Evolutionary conservation across 37 sponge, comb jelly and placozoan genomes (phyloP).

Genomic region (Bolinopsis microptera): DNA sequence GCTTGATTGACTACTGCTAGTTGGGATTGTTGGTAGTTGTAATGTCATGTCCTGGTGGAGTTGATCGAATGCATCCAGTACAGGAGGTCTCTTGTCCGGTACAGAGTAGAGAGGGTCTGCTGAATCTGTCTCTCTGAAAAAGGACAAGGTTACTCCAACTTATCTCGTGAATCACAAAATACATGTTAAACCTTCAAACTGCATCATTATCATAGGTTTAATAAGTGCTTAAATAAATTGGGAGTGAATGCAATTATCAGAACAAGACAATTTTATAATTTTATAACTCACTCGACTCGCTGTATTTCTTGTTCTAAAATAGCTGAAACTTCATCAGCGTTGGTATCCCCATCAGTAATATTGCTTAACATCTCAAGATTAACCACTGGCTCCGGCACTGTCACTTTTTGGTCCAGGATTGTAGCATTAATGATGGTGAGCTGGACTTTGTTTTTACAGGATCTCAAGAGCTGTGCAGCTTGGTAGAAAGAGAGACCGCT

Average conservation of each 20-base stretch:
- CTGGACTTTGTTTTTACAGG: slow-evolving; percentile 54
- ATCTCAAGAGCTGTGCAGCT: slow-evolving; percentile 42
- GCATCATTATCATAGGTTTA: no score
- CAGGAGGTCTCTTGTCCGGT: neutral
- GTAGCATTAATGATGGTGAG: slow-evolving; percentile 44
- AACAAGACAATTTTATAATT: no score
- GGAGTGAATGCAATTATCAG: no score
- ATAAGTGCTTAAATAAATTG: no score
- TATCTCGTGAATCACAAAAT: no score
- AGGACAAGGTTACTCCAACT: no score
- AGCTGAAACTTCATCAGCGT: neutral
- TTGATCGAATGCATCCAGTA: neutral
- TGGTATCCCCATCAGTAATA: slow-evolving; percentile 1
- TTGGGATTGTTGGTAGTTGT: neutral
- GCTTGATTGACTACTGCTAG: neutral
- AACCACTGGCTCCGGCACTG: neutral
- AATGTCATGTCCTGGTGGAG: neutral
- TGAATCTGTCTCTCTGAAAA: no score
- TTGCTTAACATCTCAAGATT: slow-evolving; percentile 32
- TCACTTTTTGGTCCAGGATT: neutral
- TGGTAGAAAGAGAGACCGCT: slow-evolving; percentile 65
- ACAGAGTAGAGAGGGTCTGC: neutral
- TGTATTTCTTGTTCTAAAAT: neutral
- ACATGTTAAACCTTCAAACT: no score
- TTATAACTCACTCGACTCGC: neutral